Evolutionary conservation across 2,113 vertebrate species (phyloP).

Genomic region (Rhodinocichla rosea): DNA sequence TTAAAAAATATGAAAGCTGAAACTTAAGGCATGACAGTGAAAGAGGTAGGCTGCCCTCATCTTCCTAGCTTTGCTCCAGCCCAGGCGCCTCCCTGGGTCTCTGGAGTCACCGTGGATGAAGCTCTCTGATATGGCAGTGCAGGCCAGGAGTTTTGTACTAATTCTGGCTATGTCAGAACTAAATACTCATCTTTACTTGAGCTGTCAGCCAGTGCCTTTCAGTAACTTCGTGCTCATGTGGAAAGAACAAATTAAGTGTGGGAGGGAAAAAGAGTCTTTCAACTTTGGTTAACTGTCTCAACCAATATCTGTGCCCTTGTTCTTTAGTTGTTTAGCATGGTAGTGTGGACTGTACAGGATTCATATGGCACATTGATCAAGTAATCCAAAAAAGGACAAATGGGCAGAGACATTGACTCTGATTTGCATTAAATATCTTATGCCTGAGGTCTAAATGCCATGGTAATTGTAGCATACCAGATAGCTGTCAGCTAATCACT

Average conservation of each 20-base stretch:
- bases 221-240: not conserved
- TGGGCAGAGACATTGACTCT: constrained; percentile 47
- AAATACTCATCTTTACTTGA: not conserved
- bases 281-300: constrained; percentile 1
- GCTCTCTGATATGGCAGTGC: not conserved
- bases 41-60: not conserved
- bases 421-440: constrained; percentile 50
- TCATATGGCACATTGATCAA: constrained; percentile 44
- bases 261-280: not conserved
- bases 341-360: constrained; percentile 6
- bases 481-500: constrained; percentile 70
- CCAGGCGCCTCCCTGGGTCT: not conserved
- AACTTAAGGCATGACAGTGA: not conserved
- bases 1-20: not conserved
- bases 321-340: constrained; percentile 38
- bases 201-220: constrained; percentile 12
- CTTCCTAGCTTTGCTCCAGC: not conserved
- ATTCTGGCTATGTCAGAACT: constrained; percentile 10
- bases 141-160: not conserved
- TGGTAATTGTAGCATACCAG: constrained; percentile 49
- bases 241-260: constrained; percentile 18
- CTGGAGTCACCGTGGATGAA: not conserved
- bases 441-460: constrained; percentile 52
- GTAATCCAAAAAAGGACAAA: constrained; percentile 56
- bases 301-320: constrained; percentile 22